Evolutionary conservation across 2,113 vertebrate species (phyloP).

Genomic region (Anser cygnoides): DNA sequence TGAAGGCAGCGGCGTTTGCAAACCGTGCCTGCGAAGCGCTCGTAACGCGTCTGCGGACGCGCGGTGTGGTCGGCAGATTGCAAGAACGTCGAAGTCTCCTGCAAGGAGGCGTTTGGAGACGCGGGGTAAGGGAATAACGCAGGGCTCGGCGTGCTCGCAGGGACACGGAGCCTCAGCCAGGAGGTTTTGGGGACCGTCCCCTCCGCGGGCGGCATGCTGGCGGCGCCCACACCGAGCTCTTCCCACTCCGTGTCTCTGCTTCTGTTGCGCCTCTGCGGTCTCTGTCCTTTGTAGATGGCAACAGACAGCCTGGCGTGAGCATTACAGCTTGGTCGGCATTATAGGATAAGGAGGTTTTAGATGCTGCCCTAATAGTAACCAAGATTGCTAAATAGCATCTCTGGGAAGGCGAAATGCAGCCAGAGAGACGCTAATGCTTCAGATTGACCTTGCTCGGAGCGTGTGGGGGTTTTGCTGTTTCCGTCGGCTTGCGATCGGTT

Average conservation of each 20-base stretch:
- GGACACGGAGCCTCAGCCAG: not conserved
- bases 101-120: not conserved
- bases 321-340: accelerated
- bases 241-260: not conserved
- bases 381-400: not conserved
- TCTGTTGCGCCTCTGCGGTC: not conserved
- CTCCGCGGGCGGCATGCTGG: accelerated
- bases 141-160: accelerated
- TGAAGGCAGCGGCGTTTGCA: not conserved
- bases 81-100: not conserved
- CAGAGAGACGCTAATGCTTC: not conserved
- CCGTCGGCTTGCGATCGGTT: accelerated
- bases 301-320: accelerated
- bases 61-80: not conserved
- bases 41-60: accelerated
- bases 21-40: not conserved
- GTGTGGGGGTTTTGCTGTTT: not conserved
- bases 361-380: not conserved
- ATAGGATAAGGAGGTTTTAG: not conserved
- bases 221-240: not conserved
- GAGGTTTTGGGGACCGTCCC: not conserved
- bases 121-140: not conserved
- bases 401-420: not conserved
- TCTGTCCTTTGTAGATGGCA: not conserved
- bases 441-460: not conserved